phyloP scores from a whole-genome alignment of 2,888 invertebrate species.

The Xestia xanthographa region DNA sequence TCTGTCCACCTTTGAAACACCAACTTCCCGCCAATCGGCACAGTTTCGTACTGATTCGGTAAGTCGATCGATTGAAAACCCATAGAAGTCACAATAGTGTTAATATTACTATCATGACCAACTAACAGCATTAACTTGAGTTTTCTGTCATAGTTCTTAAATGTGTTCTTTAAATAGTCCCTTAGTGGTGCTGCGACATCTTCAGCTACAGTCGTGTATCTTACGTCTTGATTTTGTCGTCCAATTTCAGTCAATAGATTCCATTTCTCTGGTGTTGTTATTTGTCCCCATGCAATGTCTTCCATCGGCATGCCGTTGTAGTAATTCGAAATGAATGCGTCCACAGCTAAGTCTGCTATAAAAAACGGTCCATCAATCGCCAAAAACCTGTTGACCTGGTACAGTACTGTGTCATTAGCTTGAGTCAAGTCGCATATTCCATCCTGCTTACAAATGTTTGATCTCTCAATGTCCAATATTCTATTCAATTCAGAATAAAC shows the following conservation, averaged over 20 bases:
- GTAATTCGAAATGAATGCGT: constrained; percentile 54
- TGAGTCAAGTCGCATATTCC: constrained; percentile 56
- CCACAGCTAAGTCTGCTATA: constrained; percentile 30
- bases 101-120: constrained; percentile 62
- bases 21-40: constrained; percentile 59
- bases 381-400: constrained; percentile 9
- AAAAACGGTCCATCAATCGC: constrained; percentile 19
- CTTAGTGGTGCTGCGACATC: constrained; percentile 45
- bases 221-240: constrained; percentile 45
- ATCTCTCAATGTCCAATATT: constrained; percentile 52
- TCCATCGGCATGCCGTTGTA: constrained; percentile 46
- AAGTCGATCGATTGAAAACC: constrained; percentile 46
- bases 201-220: constrained; percentile 43
- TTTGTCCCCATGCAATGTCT: constrained; percentile 60
- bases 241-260: constrained; percentile 46
- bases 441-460: constrained; percentile 54
- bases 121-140: constrained; percentile 56
- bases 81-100: constrained; percentile 33
- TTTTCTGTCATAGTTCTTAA: constrained; percentile 44
- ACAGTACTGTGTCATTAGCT: constrained; percentile 32
- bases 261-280: constrained; percentile 50
- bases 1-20: constrained; percentile 61
- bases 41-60: constrained; percentile 56
- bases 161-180: constrained; percentile 38
- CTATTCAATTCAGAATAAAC: constrained; percentile 47